Evolutionary conservation across 2,113 vertebrate genomes (phyloP), one percentile per base, ranked within the genome.

Genomic region (Syrmaticus mikado): DNA sequence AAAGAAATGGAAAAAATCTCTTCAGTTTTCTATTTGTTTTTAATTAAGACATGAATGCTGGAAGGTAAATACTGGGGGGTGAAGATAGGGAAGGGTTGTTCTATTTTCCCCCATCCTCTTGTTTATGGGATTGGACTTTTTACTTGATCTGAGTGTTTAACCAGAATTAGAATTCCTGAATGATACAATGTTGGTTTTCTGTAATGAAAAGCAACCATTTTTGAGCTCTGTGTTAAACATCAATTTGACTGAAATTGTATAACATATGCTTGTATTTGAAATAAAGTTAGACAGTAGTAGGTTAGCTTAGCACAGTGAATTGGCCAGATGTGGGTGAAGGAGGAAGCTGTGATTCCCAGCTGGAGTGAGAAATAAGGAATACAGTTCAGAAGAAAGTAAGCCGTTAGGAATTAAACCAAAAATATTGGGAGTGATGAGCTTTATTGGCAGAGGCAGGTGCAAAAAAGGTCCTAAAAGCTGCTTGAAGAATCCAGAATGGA

Each of bases 121-220:
- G 4, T 1, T 64, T 88, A 67, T 2, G 5, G 11, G 24, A 3
- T 25, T 81, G 7, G 1, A 1, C 20, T 75, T 62, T 78, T 84
- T 43, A 57, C 25, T 50, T 84, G 3, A 11, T 55, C 21, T 52
- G 38, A 71, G 36, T 52, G 13, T 27, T 64, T 67, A 32, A 38
- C 34, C 10, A 5, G 24, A 38, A 4, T 2, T 38, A 48, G 10
- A 18, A 22, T 75, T 79, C 10, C 45, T 71, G n/a, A 41, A 36
- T 62, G 61, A 15, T 25, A 8, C 15, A 4, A 11, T 10, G 3
- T 60, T 41, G 0, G 0, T 45, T 67, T 71, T 14, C 17, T 85
- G 32, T 34, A 10, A 27, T 82, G 34, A 71, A 87, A 34, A 32
- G 8, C 12, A 60, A 2, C 10, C 4, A 0, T 62, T 8, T 41